phyloP scores from a whole-genome alignment of 2,797 vertebrate genomes.

The Periparus ater region DNA sequence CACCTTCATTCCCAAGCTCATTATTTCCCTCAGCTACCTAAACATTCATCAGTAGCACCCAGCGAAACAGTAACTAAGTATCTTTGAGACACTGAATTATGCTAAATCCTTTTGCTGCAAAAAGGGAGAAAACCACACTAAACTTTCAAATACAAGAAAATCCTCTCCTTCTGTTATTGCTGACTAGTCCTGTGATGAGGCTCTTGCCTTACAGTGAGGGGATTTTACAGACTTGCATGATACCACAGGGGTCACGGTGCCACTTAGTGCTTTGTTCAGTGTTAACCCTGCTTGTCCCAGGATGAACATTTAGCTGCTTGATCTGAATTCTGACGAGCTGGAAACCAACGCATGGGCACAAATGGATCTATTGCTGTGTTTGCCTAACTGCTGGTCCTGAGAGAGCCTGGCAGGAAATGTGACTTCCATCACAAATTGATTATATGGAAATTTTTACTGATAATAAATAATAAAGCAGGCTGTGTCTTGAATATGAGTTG shows the following conservation, averaged over 20 bases:
- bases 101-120: neutral
- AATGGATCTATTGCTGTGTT: neutral
- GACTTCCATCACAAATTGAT: neutral
- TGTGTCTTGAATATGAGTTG: neutral
- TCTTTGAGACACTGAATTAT: neutral
- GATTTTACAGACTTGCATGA: neutral
- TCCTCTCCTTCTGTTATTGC: neutral
- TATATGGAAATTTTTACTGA: neutral
- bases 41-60: neutral
- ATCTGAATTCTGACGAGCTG: constrained; percentile 1
- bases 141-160: neutral
- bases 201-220: neutral
- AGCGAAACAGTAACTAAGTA: neutral
- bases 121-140: neutral
- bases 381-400: neutral
- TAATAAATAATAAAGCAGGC: neutral
- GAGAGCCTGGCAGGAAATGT: neutral
- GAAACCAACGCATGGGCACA: neutral
- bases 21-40: neutral
- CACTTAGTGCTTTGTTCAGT: neutral
- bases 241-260: neutral
- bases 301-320: neutral
- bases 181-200: neutral
- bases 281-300: neutral
- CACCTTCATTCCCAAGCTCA: neutral